A percentile compares a stretch with the other conserved stretches of the same genome.
phyloP scores from a whole-genome alignment of 2,113 vertebrate species.

The Saccopteryx bilineata region DNA sequence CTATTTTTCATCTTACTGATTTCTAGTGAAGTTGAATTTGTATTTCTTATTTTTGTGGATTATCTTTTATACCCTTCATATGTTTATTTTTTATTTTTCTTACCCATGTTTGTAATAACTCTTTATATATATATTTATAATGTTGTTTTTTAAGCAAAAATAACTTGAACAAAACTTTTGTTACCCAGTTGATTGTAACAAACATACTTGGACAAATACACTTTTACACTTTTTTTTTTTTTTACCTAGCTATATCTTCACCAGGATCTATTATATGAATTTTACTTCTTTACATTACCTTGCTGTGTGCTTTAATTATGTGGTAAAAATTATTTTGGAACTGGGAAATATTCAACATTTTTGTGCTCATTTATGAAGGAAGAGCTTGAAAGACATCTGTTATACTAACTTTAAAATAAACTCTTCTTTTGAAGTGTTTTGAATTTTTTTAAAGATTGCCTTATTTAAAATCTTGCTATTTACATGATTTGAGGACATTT shows the following conservation, averaged over 20 bases:
- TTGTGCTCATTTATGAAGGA: background rate
- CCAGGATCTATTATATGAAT: background rate
- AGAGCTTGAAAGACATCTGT: background rate
- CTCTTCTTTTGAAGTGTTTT: conserved; percentile 34
- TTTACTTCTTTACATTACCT: background rate
- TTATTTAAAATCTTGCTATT: background rate
- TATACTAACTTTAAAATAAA: background rate
- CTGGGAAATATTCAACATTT: background rate
- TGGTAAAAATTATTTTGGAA: conserved; percentile 21
- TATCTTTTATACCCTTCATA: background rate
- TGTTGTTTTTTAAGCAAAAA: conserved; percentile 10
- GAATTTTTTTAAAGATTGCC: conserved; percentile 12
- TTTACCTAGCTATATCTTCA: background rate
- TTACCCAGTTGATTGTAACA: background rate
- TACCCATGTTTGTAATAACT: background rate
- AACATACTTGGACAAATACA: background rate
- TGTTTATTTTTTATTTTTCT: background rate
- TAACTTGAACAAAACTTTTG: conserved; percentile 21
- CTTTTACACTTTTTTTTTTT: too few species aligned
- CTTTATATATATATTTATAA: background rate
- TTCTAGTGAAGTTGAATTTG: background rate
- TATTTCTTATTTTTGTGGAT: background rate
- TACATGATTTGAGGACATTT: conserved; percentile 39
- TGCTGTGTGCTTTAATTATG: background rate
- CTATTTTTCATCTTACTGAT: conserved; percentile 20